phyloP scores from a whole-genome alignment of 37 sponge, comb jelly and placozoan species.

The Chondrosia reniformis region DNA sequence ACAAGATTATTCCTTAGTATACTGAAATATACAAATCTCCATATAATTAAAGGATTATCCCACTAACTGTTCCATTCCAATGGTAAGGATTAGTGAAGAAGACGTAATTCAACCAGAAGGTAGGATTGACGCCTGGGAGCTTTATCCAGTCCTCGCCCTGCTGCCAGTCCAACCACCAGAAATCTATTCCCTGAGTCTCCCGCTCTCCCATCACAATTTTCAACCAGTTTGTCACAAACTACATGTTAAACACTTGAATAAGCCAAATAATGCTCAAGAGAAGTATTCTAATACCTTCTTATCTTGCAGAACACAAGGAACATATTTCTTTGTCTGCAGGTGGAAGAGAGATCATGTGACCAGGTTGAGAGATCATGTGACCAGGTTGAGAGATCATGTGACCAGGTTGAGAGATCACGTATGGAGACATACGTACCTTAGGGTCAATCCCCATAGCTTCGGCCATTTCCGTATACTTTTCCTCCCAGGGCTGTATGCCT shows the following conservation, averaged over 20 bases:
- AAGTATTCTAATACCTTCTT: slow-evolving; percentile 16
- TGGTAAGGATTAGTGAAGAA: slow-evolving; percentile 75
- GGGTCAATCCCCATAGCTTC: slow-evolving; percentile 75
- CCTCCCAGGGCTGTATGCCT: slow-evolving; percentile 81
- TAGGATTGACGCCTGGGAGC: slow-evolving; percentile 62
- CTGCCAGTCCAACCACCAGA: slow-evolving; percentile 89
- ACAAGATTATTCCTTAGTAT: background rate
- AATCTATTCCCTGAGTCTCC: slow-evolving; percentile 65
- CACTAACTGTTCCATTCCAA: slow-evolving; percentile 34
- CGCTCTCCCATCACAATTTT: slow-evolving; percentile 48
- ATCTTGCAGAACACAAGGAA: slow-evolving; percentile 58
- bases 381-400: background rate
- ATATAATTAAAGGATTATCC: too few species aligned
- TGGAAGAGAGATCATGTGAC: background rate
- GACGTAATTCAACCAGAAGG: slow-evolving; percentile 73
- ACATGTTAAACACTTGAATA: background rate
- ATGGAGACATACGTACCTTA: slow-evolving; percentile 10
- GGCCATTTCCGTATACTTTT: slow-evolving; percentile 64
- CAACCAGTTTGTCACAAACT: slow-evolving; percentile 68
- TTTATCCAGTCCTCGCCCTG: slow-evolving; percentile 72
- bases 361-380: background rate
- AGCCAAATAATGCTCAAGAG: background rate
- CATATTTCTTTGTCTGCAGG: slow-evolving; percentile 47
- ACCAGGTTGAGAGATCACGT: background rate
- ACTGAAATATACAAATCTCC: background rate